These are phyloP conservation scores for Sitodiplosis mosellana DNA, from an alignment of 1,140 invertebrate genomes.

Conservation along the genomic window DNA sequence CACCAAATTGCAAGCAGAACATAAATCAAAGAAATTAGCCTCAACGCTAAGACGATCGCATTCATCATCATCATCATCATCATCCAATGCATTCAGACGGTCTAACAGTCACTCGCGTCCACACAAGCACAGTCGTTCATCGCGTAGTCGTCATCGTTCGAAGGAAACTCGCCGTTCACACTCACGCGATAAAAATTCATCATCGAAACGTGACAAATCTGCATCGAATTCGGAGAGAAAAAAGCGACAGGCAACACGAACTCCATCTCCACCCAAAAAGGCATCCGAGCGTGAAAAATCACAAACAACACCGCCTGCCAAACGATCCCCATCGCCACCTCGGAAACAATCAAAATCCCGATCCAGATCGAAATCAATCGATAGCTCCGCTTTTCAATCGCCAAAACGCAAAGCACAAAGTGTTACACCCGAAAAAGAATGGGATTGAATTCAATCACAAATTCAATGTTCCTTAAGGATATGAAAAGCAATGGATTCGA, in stretches of 20 bases:
- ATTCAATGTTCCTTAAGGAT: no score
- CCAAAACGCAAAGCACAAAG: neutral
- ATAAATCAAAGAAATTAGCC: constrained; percentile 16
- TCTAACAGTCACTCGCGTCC: constrained; percentile 25
- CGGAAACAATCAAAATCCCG: neutral
- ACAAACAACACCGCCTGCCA: neutral
- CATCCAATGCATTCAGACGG: constrained; percentile 16
- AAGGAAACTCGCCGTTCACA: constrained; percentile 6
- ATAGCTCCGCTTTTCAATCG: neutral
- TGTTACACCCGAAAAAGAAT: neutral
- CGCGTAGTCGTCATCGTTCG: constrained; percentile 7
- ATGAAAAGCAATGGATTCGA: no score
- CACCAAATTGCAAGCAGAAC: constrained; percentile 9
- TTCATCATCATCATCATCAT: constrained; percentile 11
- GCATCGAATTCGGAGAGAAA: constrained; percentile 18
- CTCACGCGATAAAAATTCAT: constrained; percentile 4
- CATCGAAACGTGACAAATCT: constrained; percentile 16
- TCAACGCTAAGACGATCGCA: constrained; percentile 9
- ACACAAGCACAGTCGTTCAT: constrained; percentile 13
- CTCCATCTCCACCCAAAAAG: constrained; percentile 5
- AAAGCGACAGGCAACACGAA: constrained; percentile 9
- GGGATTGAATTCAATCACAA: no score
- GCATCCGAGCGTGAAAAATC: neutral
- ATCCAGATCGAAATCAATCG: constrained; percentile 7
- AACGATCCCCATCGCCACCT: neutral